Evolutionary conservation across 1,140 invertebrate species (phyloP), one percentile per base, ranked within the genome.

Genomic region (Rhyacophila brunnea): DNA sequence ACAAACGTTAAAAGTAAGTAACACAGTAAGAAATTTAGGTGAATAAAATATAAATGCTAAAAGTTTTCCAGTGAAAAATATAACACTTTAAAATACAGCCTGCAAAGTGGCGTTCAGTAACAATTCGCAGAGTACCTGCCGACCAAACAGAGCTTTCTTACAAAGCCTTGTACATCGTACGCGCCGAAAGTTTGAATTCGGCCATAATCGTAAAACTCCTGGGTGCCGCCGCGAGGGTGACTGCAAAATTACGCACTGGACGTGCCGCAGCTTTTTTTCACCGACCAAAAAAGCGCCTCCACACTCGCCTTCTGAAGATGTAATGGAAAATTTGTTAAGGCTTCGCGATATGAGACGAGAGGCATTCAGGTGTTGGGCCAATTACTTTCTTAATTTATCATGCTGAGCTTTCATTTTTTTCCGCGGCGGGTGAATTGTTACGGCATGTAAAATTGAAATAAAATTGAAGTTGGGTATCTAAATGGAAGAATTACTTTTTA

Each of bases 151-250:
- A 28, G 23, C 23, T 28, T 28, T 28, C 23, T 28, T 28, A 28
- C 23, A 28, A 28, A 28, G 23, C 32, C 32, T 15, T n/a, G 40
- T 9, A 15, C 17, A 14, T 13, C 14, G 17, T 38, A 28, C 43
- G 28, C 55, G 43, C 23, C 42, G 45, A 49, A 58, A 63, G 55
- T 63, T 63, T 58, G 55, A 63, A 63, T 63, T 58, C 46, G 43
- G 19, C 60, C 55, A 58, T 63, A 63, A 63, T 63, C 60, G 55
- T 63, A 63, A 63, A 63, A 58, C 55, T 58, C 60, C 53, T 52
- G 43, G 23, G 23, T 9, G 23, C 23, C 48, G 51, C 51, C 57
- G 57, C 36, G 42, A 40, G 38, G 49, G 38, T 46, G 57, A 44
- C 32, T 52, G 57, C 23, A 58, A 54, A 62, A 49, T 62, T 62